Evolutionary conservation across 2,113 vertebrate genomes (phyloP).

Genomic region (Arenaria interpres): DNA sequence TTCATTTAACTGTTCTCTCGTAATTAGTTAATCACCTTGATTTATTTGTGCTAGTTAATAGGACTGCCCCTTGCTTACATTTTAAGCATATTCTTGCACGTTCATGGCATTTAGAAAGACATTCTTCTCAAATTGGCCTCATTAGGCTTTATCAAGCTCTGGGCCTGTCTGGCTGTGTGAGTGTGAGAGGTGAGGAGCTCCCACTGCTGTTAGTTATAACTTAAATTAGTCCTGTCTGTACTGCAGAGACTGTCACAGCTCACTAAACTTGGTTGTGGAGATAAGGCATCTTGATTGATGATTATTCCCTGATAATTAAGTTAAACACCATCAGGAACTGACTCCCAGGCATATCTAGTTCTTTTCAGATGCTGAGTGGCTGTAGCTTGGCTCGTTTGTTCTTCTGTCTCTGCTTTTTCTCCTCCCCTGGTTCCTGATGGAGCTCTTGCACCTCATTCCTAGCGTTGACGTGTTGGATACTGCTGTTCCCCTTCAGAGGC

Average conservation of each 20-base stretch:
- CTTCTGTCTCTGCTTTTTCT: neutral
- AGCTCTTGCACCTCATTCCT: neutral
- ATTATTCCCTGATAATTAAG: neutral
- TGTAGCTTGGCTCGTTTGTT: neutral
- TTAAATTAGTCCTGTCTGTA: neutral
- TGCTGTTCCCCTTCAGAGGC: neutral
- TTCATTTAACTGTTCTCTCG: neutral
- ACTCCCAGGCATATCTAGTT: neutral
- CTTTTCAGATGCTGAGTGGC: neutral
- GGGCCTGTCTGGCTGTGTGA: fast-evolving
- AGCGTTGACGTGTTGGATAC: neutral
- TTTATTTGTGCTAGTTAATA: neutral
- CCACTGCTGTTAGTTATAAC: neutral
- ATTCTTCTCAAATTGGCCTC: neutral
- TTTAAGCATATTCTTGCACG: neutral
- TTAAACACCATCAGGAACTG: neutral
- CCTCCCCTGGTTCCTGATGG: neutral
- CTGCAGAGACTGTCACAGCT: neutral
- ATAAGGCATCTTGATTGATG: neutral
- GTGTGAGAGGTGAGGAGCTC: neutral
- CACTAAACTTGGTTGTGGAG: neutral
- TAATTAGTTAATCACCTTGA: neutral
- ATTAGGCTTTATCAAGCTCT: neutral
- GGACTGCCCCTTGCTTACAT: neutral
- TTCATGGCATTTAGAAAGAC: fast-evolving